Evolutionary conservation across 1,140 invertebrate genomes (phyloP).

Genomic region (Lethocerus indicus): DNA sequence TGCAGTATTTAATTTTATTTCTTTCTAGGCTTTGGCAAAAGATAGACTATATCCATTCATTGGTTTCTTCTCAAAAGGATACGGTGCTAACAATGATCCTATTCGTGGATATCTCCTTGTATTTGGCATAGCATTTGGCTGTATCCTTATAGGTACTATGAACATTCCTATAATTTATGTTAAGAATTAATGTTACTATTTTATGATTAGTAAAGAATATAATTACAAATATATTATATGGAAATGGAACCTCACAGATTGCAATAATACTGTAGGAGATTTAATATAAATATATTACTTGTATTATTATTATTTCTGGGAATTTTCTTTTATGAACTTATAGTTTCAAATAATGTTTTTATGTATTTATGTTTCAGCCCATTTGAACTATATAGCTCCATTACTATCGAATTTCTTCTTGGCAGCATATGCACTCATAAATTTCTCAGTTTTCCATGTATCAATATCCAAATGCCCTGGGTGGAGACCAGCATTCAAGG

Average conservation of each 20-base stretch:
- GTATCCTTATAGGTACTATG: slow-evolving; percentile 44
- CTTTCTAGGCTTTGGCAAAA: slow-evolving; percentile 73
- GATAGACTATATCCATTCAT: slow-evolving; percentile 91
- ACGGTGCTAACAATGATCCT: slow-evolving; percentile 43
- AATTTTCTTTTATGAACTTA: too few relatives aligned
- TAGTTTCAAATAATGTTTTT: too few relatives aligned
- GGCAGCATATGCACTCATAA: slow-evolving; percentile 42
- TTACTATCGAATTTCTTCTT: slow-evolving; percentile 47
- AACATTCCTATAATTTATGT: slow-evolving; percentile 11
- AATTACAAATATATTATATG: not conserved
- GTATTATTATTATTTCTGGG: not conserved
- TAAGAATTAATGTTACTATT: not conserved
- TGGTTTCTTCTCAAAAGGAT: slow-evolving; percentile 41
- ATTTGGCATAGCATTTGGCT: slow-evolving; percentile 38
- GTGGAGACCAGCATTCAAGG: slow-evolving; percentile 26
- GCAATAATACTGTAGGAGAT: not conserved
- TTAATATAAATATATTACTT: slow-evolving; percentile 4
- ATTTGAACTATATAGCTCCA: slow-evolving; percentile 38
- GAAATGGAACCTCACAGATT: not conserved
- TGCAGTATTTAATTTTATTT: not conserved
- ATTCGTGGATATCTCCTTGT: slow-evolving; percentile 41
- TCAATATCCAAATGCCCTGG: slow-evolving; percentile 37
- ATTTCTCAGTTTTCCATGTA: slow-evolving; percentile 49
- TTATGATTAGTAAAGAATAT: not conserved
- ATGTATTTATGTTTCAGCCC: slow-evolving; percentile 24